Percentiles rank a stretch among this genome's conserved stretches.
Evolutionary conservation across 2,797 vertebrate genomes (phyloP).

Genomic region (Jordanella pulchra): DNA sequence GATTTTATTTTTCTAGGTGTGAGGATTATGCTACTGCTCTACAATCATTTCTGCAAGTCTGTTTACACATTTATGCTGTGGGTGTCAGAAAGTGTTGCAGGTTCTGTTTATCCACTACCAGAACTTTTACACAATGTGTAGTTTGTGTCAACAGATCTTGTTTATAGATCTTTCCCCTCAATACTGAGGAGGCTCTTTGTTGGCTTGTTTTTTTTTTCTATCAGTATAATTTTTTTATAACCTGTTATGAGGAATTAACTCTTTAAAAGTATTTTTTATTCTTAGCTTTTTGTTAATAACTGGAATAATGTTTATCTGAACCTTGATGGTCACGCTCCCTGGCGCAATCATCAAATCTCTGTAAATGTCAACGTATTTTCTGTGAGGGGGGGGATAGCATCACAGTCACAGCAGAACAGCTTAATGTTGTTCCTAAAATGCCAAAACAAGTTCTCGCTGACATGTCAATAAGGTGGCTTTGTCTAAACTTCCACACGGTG

Average conservation of each 20-base stretch:
- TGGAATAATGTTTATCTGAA: no score
- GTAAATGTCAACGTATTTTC: constrained; percentile 65
- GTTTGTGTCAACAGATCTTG: background rate
- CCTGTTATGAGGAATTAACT: constrained; percentile 13
- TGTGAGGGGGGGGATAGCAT: constrained; percentile 51
- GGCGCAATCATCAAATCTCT: constrained; percentile 53
- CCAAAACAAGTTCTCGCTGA: constrained; percentile 38
- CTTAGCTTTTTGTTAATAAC: background rate
- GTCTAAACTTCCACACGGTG: constrained; percentile 25
- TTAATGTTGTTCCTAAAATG: constrained; percentile 53
- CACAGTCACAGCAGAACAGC: constrained; percentile 27
- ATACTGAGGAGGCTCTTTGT: background rate
- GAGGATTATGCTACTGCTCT: background rate
- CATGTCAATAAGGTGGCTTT: constrained; percentile 53
- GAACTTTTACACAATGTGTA: background rate
- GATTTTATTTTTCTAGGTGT: background rate
- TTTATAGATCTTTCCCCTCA: background rate
- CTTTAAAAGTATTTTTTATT: constrained; percentile 4
- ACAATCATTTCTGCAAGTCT: background rate
- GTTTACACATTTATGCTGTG: no score
- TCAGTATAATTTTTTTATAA: constrained; percentile 15
- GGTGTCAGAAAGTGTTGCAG: no score
- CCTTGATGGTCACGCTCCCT: constrained; percentile 18
- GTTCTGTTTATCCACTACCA: background rate
- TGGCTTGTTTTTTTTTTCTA: background rate